Percentiles rank a stretch among this genome's conserved stretches.
phyloP scores from a whole-genome alignment of 2,888 invertebrate species.

The Noctua fimbriata region DNA sequence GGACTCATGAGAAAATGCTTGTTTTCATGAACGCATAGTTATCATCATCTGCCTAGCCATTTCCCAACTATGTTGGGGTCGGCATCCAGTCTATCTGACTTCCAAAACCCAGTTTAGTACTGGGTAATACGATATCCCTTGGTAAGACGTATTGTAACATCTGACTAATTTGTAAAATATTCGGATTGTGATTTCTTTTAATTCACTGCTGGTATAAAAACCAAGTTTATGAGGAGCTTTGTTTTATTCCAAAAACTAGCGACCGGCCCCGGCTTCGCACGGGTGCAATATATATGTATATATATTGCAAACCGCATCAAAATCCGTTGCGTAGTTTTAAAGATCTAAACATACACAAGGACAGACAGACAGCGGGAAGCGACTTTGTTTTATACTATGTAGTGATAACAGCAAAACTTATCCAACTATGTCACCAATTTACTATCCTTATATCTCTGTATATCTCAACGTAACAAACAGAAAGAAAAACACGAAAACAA shows the following conservation, averaged over 20 bases:
- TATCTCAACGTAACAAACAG: constrained; percentile 11
- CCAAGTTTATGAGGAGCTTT: background rate
- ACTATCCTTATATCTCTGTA: constrained; percentile 1
- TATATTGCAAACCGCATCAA: no score
- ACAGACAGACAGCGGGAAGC: no score
- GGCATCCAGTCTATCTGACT: background rate
- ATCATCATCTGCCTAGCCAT: background rate
- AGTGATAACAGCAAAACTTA: background rate
- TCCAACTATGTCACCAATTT: background rate
- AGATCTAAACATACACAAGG: no score
- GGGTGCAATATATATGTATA: no score
- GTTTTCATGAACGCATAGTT: background rate
- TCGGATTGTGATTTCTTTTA: background rate
- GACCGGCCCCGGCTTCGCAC: no score
- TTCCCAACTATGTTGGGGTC: background rate
- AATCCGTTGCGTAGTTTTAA: no score
- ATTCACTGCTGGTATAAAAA: background rate
- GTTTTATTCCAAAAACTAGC: background rate
- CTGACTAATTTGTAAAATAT: background rate
- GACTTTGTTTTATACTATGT: no score
- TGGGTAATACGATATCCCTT: background rate
- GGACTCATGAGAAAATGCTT: no score
- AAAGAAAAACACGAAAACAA: constrained; percentile 61
- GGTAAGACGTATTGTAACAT: background rate
- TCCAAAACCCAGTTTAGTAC: background rate